These are phyloP conservation scores for Probaryconus sp. DNA, from an alignment of 1,140 invertebrate species.

Conservation along the genomic window DNA sequence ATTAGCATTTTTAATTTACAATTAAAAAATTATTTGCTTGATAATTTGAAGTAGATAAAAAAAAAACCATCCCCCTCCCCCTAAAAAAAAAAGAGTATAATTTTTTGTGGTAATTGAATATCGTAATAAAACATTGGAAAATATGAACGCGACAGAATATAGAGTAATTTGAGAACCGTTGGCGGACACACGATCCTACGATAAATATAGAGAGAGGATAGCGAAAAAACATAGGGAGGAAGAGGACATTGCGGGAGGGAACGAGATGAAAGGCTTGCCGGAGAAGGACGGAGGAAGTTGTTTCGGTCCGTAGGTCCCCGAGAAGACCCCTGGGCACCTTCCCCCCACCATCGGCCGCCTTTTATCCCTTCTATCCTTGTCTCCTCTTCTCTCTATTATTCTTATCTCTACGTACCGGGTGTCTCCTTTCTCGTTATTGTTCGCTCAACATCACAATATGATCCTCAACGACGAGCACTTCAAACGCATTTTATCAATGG, in stretches of 20 bases:
- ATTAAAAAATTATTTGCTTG: too few relatives aligned
- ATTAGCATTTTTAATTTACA: too few relatives aligned
- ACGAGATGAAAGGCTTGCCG: background rate
- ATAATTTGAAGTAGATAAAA: too few relatives aligned
- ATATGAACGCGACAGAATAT: slow-evolving; percentile 33
- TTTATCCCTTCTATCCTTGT: slow-evolving; percentile 45
- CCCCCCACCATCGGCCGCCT: slow-evolving; percentile 29
- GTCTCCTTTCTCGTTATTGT: slow-evolving; percentile 51
- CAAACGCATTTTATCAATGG: slow-evolving; percentile 36
- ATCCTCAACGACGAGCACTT: slow-evolving; percentile 11
- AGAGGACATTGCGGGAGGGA: slow-evolving; percentile 25
- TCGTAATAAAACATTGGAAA: slow-evolving; percentile 31
- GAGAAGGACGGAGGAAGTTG: slow-evolving; percentile 36
- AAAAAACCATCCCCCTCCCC: too few relatives aligned
- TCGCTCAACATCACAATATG: slow-evolving; percentile 35
- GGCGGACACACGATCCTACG: slow-evolving; percentile 48
- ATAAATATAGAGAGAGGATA: slow-evolving; percentile 59
- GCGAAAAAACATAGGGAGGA: slow-evolving; percentile 28
- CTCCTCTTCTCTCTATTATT: slow-evolving; percentile 48
- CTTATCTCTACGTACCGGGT: slow-evolving; percentile 55
- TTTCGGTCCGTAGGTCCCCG: slow-evolving; percentile 57
- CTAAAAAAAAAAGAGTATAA: too few relatives aligned
- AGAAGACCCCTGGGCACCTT: slow-evolving; percentile 47
- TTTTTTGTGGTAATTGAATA: slow-evolving; percentile 33
- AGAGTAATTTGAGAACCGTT: slow-evolving; percentile 49